Conservation (phyloP, 2,113 vertebrate genomes). For the Neofelis nebulosa region DNA sequence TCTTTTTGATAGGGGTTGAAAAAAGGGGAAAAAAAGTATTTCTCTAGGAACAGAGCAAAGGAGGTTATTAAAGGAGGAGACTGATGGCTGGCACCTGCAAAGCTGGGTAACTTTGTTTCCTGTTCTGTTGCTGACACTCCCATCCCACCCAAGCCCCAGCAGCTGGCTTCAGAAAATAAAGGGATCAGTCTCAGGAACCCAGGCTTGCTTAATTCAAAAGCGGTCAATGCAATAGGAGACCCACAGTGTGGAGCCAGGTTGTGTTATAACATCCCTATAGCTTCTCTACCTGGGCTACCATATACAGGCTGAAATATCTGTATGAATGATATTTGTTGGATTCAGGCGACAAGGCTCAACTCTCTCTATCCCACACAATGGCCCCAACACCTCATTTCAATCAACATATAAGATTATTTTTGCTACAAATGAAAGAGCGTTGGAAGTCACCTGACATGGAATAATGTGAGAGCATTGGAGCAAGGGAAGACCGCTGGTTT, state of each 20-base stretch:
- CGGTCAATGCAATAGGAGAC: neutral
- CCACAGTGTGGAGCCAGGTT: too few relatives aligned
- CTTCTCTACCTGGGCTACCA: neutral
- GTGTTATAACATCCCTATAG: neutral
- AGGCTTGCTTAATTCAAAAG: conserved; percentile 20
- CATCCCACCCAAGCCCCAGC: neutral
- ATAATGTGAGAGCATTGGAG: neutral
- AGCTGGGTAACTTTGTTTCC: neutral
- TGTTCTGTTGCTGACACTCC: neutral
- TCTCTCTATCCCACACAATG: neutral
- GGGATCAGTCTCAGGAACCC: neutral
- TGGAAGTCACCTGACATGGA: neutral
- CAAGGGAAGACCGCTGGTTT: neutral
- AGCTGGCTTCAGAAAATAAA: neutral
- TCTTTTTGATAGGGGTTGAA: neutral
- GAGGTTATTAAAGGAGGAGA: neutral
- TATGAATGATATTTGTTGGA: neutral
- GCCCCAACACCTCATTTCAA: neutral
- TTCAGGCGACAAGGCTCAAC: neutral
- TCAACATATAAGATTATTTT: neutral
- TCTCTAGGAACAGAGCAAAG: neutral
- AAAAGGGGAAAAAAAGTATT: too few relatives aligned
- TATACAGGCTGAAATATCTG: neutral
- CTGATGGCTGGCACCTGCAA: neutral
- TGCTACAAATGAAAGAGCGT: conserved; percentile 1